A percentile compares a stretch with the other conserved stretches of the same genome.
Evolutionary conservation across 2,888 invertebrate species (phyloP).

Genomic region (Balanococcus diminutus): DNA sequence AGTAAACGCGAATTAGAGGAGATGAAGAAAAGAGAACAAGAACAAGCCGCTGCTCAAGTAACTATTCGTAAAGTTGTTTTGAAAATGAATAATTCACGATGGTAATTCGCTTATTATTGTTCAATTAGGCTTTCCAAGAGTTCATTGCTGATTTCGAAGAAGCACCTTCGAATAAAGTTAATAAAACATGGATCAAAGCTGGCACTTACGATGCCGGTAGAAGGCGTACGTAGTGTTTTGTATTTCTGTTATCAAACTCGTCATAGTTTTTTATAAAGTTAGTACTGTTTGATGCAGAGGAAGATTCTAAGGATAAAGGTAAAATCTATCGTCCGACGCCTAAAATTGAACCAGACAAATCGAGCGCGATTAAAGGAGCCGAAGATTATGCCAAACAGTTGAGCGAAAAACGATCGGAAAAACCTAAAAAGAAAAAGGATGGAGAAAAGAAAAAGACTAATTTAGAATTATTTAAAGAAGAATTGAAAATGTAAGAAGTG

Average conservation of each 20-base stretch:
- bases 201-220: constrained; percentile 96
- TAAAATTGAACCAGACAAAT: constrained; percentile 68
- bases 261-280: neutral
- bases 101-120: neutral
- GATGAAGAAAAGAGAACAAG: constrained; percentile 83
- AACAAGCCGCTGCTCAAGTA: constrained; percentile 89
- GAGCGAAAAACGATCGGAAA: constrained; percentile 71
- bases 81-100: neutral
- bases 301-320: constrained; percentile 86
- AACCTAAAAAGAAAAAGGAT: constrained; percentile 71
- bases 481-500: constrained; percentile 81
- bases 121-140: constrained; percentile 84
- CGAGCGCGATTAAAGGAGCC: constrained; percentile 71
- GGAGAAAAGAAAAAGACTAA: constrained; percentile 94
- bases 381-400: constrained; percentile 73
- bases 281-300: constrained; percentile 66
- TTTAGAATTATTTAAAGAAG: constrained; percentile 97
- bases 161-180: constrained; percentile 74
- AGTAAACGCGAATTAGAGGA: constrained; percentile 87
- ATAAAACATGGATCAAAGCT: constrained; percentile 96
- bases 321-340: constrained; percentile 91
- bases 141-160: constrained; percentile 98
- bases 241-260: neutral
- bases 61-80: constrained; percentile 59
- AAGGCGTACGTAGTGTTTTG: constrained; percentile 70